Evolutionary conservation across 2,888 invertebrate genomes (phyloP).

Genomic region (Iphiclides podalirius): DNA sequence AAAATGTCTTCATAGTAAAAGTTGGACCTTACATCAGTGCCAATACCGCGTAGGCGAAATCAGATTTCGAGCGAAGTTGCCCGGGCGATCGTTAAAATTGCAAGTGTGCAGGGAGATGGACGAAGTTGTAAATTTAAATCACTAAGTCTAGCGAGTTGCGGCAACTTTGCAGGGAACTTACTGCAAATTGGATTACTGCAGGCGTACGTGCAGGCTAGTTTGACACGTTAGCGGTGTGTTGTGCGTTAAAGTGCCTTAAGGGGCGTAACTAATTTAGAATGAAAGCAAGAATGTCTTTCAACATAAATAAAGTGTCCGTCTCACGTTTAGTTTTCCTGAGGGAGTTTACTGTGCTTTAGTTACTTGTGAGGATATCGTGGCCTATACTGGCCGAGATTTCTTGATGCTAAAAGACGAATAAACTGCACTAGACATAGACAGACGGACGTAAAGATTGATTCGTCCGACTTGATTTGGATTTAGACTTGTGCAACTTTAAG

Average conservation of each 20-base stretch:
- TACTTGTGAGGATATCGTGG: too few species aligned
- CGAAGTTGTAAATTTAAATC: slow-evolving; percentile 75
- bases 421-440: too few species aligned
- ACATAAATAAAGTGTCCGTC: neutral
- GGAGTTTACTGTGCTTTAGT: neutral
- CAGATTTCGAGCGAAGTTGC: slow-evolving; percentile 56
- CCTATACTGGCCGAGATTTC: too few species aligned
- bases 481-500: too few species aligned
- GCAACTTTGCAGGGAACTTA: slow-evolving; percentile 48
- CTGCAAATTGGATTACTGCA: slow-evolving; percentile 71
- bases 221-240: slow-evolving; percentile 40
- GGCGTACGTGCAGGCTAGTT: slow-evolving; percentile 49
- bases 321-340: neutral
- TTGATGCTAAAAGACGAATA: too few species aligned
- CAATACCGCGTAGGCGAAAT: slow-evolving; percentile 3
- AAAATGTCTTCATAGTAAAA: neutral
- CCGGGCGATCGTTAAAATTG: slow-evolving; percentile 63
- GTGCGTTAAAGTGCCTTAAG: slow-evolving; percentile 8
- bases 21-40: slow-evolving; percentile 1
- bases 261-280: slow-evolving; percentile 14
- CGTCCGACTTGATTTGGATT: too few species aligned
- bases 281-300: slow-evolving; percentile 2
- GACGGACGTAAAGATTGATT: too few species aligned
- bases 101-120: slow-evolving; percentile 54
- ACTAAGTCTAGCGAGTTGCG: slow-evolving; percentile 61